Evolutionary conservation across 2,888 invertebrate genomes (phyloP), one percentile per base, ranked within the genome.

Genomic region (Amaurobius ferox): DNA sequence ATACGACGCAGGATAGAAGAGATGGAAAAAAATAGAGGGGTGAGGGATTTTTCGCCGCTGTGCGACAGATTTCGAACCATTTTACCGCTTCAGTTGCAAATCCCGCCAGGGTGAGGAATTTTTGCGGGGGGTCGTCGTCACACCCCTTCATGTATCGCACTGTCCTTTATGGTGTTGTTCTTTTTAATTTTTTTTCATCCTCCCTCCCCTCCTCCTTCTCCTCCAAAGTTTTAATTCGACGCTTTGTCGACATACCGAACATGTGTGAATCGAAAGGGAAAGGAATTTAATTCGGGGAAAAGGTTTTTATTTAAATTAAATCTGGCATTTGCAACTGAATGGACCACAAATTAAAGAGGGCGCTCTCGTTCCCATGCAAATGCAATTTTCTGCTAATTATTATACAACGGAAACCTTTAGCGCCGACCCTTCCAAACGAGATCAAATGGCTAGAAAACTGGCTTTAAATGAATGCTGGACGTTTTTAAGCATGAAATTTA

Each of bases 81-180:
- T 85, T 55, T 85, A 71, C 71, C 83, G 83, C 77, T 85, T 72
- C 71, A 77, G 71, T 78, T 78, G 76, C 61, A 68, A 68, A 81
- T 61, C 73, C 55, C 9, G 61, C 44, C 40, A 29, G 62, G 66
- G 66, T 19, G 19, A 30, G 28, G 66, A 66, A 29, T 23, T 32
- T 66, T 35, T 1, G 19, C n/a, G 66, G 55, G 44, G 55, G 55
- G 55, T 3, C 23, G 23, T 5, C 5, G 44, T 11, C 16, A 16
- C 55, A 19, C 3, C 55, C 23, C 11, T 23, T 11, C 55, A 1
- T 55, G 19, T 23, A 23, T 55, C 55, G 23, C 55, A 55, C 55
- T 23, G 55, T 55, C 55, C 23, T 16, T 55, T 44, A 44, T 44
- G 44, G 23, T 23, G 55, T 23, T 55, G 55, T 55, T 19, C 23